phyloP scores from a whole-genome alignment of 2,113 vertebrate species.

The Pyxicephalus adspersus region DNA sequence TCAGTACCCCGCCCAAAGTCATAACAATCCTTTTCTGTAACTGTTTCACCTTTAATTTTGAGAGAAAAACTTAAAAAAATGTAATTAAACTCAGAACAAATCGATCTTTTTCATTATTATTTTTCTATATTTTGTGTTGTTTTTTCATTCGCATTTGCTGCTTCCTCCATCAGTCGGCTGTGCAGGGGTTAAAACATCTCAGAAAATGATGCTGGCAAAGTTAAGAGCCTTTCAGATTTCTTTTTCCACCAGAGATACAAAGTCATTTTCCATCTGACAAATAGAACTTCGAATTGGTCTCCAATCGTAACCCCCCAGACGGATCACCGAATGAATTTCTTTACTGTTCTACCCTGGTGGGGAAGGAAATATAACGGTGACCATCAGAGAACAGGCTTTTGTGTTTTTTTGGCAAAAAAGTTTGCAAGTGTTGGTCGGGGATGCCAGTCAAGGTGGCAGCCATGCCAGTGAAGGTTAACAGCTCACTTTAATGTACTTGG shows the following conservation, averaged over 20 bases:
- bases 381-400: not conserved
- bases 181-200: too few species aligned
- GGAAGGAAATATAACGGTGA: not conserved
- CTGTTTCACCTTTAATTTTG: too few species aligned
- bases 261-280: conserved; percentile 56
- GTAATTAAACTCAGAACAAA: too few species aligned
- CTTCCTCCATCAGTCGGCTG: too few species aligned
- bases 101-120: too few species aligned
- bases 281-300: conserved; percentile 32
- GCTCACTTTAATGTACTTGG: conserved; percentile 43
- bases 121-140: too few species aligned
- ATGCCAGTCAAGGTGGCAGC: not conserved
- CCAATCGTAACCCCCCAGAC: conserved; percentile 31
- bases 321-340: conserved; percentile 8
- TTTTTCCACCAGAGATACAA: conserved; percentile 11
- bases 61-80: too few species aligned
- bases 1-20: too few species aligned
- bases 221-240: not conserved
- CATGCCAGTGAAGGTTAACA: conserved; percentile 41
- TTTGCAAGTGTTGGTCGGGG: not conserved
- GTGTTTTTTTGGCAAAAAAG: not conserved
- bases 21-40: too few species aligned
- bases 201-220: not conserved
- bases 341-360: not conserved
- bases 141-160: too few species aligned